Base-by-base conservation (phyloP, 2,888 invertebrate genomes). In the Carcina quercana region DNA sequence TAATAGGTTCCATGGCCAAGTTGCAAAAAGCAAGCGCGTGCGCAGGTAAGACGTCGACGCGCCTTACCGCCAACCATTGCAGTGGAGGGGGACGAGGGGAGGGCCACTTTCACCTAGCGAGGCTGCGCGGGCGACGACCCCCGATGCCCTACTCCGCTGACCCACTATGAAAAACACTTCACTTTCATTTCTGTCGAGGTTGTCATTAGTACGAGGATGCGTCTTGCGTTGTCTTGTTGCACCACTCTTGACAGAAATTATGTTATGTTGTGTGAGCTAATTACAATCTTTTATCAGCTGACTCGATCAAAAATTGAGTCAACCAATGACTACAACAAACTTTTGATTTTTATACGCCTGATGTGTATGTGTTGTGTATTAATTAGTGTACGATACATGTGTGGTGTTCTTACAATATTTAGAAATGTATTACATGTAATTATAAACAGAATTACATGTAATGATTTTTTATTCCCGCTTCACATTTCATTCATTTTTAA, bases 51-150 rank as follows among this genome's bases (percentile, higher is more conserved):
- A 52, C 59, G 57, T 51, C 60, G 57, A 59, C 59, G 66, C 59
- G 59, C 66, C 63, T 67, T 61, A 63, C 59, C 59, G 53, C 59
- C 46, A 59, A 58, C 58, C 65, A 59, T 51, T 60, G 59, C 58
- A 66, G 59, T 52, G 61, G 55, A 56, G 61, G 57, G 43, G 56
- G 45, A 48, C 50, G 53, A 50, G 50, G 50, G 59, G 71, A 68
- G 74, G 73, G 70, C 61, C 78, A 82, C 82, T 82, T 80, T 82
- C 80, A 75, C 82, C 64, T 58, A 53, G 58, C 82, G 80, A 82
- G 82, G 82, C 78, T 82, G 80, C 80, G 80, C 82, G 82, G 76
- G 62, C 80, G 75, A 64, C 79, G 82, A 82, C 78, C 82, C 78
- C 70, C 60, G 50, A 40, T 76, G 82, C 52, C 80, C 82, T 83